phyloP scores from a whole-genome alignment of 2,888 invertebrate species.

The Nyleta sp. region DNA sequence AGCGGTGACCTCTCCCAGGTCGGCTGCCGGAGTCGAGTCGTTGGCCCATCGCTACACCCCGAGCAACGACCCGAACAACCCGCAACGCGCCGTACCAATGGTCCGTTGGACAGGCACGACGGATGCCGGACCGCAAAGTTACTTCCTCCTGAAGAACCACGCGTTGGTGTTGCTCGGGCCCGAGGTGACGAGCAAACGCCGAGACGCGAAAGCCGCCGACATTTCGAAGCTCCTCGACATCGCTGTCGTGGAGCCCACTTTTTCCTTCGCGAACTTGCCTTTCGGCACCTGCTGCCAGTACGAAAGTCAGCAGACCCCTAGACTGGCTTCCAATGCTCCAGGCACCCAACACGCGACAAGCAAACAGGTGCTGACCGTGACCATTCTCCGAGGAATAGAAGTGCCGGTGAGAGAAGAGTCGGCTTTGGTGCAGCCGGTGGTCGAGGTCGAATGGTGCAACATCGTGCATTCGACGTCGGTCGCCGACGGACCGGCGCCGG shows the following conservation, averaged over 20 bases:
- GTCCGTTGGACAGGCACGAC: slow-evolving; percentile 59
- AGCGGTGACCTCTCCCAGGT: slow-evolving; percentile 68
- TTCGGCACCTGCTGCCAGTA: slow-evolving; percentile 71
- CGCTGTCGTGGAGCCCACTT: slow-evolving; percentile 75
- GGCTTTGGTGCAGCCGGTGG: slow-evolving; percentile 76
- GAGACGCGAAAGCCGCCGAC: slow-evolving; percentile 45
- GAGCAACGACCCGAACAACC: slow-evolving; percentile 75
- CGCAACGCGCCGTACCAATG: slow-evolving; percentile 71
- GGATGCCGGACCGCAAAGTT: slow-evolving; percentile 45
- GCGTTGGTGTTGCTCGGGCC: slow-evolving; percentile 66
- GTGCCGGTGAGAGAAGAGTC: slow-evolving; percentile 80
- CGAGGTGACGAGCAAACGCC: slow-evolving; percentile 6
- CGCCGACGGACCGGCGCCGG: slow-evolving; percentile 78
- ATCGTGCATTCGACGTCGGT: slow-evolving; percentile 70
- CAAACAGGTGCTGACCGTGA: slow-evolving; percentile 76
- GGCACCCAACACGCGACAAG: slow-evolving; percentile 69
- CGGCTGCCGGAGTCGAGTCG: slow-evolving; percentile 51
- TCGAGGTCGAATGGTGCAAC: slow-evolving; percentile 79
- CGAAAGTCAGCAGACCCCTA: slow-evolving; percentile 69
- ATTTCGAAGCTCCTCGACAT: slow-evolving; percentile 71
- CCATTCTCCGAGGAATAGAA: slow-evolving; percentile 77
- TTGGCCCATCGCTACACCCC: slow-evolving; percentile 65
- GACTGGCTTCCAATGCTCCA: slow-evolving; percentile 68
- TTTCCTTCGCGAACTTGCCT: slow-evolving; percentile 75
- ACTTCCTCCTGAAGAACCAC: slow-evolving; percentile 74